Conservation (phyloP, 1,140 invertebrate species). For the Uloborus diversus region DNA sequence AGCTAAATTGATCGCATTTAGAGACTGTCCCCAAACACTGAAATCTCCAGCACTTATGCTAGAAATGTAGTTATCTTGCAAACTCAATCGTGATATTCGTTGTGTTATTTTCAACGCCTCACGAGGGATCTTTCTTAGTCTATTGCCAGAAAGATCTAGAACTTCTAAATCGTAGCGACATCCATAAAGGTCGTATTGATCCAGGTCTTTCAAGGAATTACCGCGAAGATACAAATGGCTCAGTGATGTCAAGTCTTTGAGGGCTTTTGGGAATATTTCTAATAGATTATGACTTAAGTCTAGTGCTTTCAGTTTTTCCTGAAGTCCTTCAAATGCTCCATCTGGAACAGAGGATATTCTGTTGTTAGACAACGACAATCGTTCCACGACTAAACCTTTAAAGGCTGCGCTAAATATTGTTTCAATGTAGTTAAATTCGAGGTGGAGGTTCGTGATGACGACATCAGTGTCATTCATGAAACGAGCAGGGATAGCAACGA, state of each 20-base stretch:
- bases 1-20: slow-evolving; percentile 83
- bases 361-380: slow-evolving; percentile 83
- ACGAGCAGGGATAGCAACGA: slow-evolving; percentile 71
- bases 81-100: slow-evolving; percentile 80
- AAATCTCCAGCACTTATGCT: slow-evolving; percentile 80
- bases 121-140: slow-evolving; percentile 76
- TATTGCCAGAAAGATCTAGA: slow-evolving; percentile 82
- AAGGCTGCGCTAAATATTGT: slow-evolving; percentile 74
- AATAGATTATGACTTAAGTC: slow-evolving; percentile 62
- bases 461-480: slow-evolving; percentile 74
- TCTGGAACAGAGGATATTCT: slow-evolving; percentile 74
- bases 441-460: slow-evolving; percentile 79
- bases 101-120: slow-evolving; percentile 74
- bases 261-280: slow-evolving; percentile 68
- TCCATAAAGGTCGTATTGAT: slow-evolving; percentile 81
- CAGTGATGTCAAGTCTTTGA: slow-evolving; percentile 72
- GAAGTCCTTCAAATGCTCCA: slow-evolving; percentile 73
- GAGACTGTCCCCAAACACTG: slow-evolving; percentile 77
- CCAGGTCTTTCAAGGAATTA: slow-evolving; percentile 79
- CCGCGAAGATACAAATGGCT: slow-evolving; percentile 85
- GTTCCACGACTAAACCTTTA: slow-evolving; percentile 73
- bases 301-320: slow-evolving; percentile 57
- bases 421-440: slow-evolving; percentile 79
- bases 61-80: slow-evolving; percentile 85
- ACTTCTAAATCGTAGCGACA: slow-evolving; percentile 76